Percentiles rank a stretch among this genome's conserved stretches.
Conservation (phyloP, 2,888 invertebrate genomes). For the Rotaria socialis region DNA sequence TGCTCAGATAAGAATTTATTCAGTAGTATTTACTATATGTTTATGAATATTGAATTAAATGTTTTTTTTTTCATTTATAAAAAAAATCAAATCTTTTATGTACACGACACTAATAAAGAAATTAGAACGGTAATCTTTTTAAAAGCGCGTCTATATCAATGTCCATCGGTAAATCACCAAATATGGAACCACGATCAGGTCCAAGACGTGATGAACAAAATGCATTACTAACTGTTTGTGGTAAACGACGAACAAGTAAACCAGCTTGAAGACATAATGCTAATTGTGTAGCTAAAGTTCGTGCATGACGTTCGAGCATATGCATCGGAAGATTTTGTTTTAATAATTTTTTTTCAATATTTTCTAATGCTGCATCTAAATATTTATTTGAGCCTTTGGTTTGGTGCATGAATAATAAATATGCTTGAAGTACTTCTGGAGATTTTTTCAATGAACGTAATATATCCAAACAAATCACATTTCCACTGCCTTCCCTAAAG, state of each 20-base stretch:
- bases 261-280: slow-evolving; percentile 26
- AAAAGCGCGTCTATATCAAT: neutral
- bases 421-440: neutral
- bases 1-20: neutral
- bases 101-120: neutral
- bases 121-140: slow-evolving; percentile 23
- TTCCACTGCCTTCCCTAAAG: neutral
- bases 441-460: slow-evolving; percentile 19
- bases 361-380: neutral
- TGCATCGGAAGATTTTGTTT: neutral
- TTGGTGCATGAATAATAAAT: neutral
- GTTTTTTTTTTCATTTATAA: neutral
- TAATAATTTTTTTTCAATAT: slow-evolving; percentile 1
- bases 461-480: slow-evolving; percentile 33
- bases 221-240: neutral
- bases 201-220: slow-evolving; percentile 30
- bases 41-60: neutral
- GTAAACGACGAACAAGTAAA: slow-evolving; percentile 24
- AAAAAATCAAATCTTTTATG: neutral
- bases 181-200: slow-evolving; percentile 17
- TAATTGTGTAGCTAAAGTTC: slow-evolving; percentile 19
- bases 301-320: neutral
- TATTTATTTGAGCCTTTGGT: slow-evolving; percentile 29
- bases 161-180: slow-evolving; percentile 19
- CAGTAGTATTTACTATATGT: neutral